A percentile compares a stretch with the other conserved stretches of the same genome.
Conservation (phyloP, 92 coral and sea anemone genomes). For the Anthopleura xanthogrammica region DNA sequence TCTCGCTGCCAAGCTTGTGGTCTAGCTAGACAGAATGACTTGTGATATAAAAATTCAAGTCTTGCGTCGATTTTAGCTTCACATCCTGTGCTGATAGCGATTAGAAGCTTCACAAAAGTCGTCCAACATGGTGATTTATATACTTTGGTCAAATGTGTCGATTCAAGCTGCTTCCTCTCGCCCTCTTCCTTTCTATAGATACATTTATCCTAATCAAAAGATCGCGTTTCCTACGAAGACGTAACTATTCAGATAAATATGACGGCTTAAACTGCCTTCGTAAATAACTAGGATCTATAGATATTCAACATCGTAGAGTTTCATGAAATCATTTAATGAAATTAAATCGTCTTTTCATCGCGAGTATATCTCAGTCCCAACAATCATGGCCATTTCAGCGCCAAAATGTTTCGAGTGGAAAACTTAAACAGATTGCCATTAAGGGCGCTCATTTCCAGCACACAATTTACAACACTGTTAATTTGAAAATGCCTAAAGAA, state of each 20-base stretch:
- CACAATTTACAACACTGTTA: background rate
- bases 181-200: background rate
- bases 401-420: background rate
- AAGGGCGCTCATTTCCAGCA: background rate
- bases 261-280: background rate
- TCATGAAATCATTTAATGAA: background rate
- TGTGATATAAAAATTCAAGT: background rate
- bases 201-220: background rate
- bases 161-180: background rate
- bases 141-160: background rate
- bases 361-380: background rate
- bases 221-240: background rate
- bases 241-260: conserved; percentile 1
- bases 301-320: too few relatives aligned
- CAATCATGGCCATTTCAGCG: background rate
- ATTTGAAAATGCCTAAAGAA: background rate
- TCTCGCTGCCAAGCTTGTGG: background rate
- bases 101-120: background rate
- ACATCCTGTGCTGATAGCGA: background rate
- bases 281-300: background rate
- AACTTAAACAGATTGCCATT: background rate
- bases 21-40: background rate
- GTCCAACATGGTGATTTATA: background rate
- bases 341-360: background rate
- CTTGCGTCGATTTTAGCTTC: background rate